Evolutionary conservation across 2,888 invertebrate genomes (phyloP).

Genomic region (Ennomos erosarius): DNA sequence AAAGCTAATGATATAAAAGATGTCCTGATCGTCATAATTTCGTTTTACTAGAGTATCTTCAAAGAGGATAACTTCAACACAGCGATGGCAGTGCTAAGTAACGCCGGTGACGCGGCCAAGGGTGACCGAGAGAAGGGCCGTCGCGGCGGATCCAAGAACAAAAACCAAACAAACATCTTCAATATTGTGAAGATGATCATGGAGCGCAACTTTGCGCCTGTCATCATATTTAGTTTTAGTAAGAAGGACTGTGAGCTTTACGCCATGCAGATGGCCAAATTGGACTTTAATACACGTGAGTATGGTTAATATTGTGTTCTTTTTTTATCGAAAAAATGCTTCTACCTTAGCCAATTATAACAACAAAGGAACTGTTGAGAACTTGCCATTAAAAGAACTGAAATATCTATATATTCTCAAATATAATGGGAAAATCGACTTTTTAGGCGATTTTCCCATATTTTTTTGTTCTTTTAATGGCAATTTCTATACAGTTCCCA

Average conservation of each 20-base stretch:
- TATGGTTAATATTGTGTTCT: constrained; percentile 20
- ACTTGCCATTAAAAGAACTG: too few species aligned
- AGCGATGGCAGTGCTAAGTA: constrained; percentile 97
- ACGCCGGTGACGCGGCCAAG: constrained; percentile 92
- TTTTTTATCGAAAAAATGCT: too few species aligned
- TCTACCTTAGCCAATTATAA: too few species aligned
- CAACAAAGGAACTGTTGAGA: too few species aligned
- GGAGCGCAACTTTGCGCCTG: constrained; percentile 98
- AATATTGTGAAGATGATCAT: constrained; percentile 99
- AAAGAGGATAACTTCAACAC: constrained; percentile 98
- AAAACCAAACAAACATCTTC: constrained; percentile 93
- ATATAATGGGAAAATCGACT: too few species aligned
- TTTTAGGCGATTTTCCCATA: too few species aligned
- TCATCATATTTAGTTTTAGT: constrained; percentile 99
- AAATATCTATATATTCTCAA: too few species aligned
- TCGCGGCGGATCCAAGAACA: constrained; percentile 88
- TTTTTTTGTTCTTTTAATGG: too few species aligned
- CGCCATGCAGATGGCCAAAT: constrained; percentile 97
- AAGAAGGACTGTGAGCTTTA: constrained; percentile 99
- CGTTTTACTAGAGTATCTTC: constrained; percentile 90
- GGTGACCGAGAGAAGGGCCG: constrained; percentile 90
- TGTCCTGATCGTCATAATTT: too few species aligned
- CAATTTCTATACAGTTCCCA: too few species aligned
- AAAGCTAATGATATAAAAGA: too few species aligned
- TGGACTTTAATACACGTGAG: constrained; percentile 97